These are phyloP conservation scores for Vanacampus margaritifer DNA, from an alignment of 2,113 vertebrate genomes.

Conservation along the genomic window DNA sequence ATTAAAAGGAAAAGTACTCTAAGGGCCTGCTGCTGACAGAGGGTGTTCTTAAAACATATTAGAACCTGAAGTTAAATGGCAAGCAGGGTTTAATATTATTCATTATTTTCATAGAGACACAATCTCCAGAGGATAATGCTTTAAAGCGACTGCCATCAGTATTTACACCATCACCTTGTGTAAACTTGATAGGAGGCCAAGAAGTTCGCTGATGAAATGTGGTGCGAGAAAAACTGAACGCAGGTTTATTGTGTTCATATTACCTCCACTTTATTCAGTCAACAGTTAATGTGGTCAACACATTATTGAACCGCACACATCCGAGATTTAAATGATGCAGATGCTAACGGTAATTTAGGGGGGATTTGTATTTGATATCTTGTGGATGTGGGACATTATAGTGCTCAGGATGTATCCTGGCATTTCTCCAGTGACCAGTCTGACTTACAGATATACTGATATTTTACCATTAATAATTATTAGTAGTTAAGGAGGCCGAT, in stretches of 20 bases:
- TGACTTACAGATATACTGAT: background rate
- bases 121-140: background rate
- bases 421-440: background rate
- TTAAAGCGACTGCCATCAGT: background rate
- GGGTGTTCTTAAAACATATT: constrained; percentile 2
- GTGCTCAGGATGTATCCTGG: background rate
- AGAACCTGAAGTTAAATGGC: background rate
- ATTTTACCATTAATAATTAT: too few species aligned
- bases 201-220: background rate
- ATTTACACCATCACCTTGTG: background rate
- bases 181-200: background rate
- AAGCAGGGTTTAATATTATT: background rate
- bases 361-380: too few species aligned
- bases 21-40: constrained; percentile 22
- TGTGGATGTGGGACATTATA: background rate
- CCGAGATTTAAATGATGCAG: background rate
- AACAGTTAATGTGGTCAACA: background rate
- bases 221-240: background rate
- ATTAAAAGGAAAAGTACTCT: constrained; percentile 23
- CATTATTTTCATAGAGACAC: background rate
- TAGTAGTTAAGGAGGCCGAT: too few species aligned
- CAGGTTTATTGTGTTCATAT: background rate
- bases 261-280: background rate
- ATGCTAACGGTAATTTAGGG: background rate
- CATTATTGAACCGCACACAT: background rate